Percentiles rank a stretch among this genome's conserved stretches.
These are phyloP conservation scores for Paedocypris sp. DNA, from an alignment of 2,113 vertebrate genomes.

Conservation along the genomic window DNA sequence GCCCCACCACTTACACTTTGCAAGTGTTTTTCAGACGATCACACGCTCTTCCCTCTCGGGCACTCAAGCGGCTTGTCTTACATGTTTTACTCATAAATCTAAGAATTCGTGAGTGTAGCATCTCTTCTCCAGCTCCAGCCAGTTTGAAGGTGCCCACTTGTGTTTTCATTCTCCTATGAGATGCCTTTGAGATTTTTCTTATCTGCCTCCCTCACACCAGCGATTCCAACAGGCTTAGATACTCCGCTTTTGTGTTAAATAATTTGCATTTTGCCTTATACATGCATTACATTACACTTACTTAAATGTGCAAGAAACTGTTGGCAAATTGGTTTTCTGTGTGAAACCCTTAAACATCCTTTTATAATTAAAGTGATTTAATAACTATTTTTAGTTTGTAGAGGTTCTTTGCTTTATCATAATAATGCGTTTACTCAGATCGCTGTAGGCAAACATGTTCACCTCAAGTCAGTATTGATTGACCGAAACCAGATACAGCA, in stretches of 20 bases:
- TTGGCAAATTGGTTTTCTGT: no score
- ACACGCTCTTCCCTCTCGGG: neutral
- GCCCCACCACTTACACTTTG: neutral
- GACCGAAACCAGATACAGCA: neutral
- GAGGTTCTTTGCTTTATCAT: no score
- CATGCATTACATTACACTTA: neutral
- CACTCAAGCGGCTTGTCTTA: neutral
- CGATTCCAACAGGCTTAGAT: conserved; percentile 30
- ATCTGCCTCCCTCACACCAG: conserved; percentile 26
- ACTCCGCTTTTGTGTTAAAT: neutral
- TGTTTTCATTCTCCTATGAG: neutral
- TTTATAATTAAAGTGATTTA: no score
- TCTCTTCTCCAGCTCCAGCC: neutral
- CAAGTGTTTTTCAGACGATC: neutral
- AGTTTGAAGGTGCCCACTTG: conserved; percentile 25
- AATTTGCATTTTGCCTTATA: no score
- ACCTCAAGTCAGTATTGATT: conserved; percentile 25
- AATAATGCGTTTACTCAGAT: conserved; percentile 17
- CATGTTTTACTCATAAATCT: neutral
- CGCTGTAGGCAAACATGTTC: conserved; percentile 15
- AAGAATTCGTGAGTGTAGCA: neutral
- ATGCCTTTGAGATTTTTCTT: conserved; percentile 13
- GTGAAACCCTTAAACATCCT: no score
- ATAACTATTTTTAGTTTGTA: no score
- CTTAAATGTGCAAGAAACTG: no score